A percentile compares a stretch with the other conserved stretches of the same genome.
These are phyloP conservation scores for Discoglossus pictus DNA, from an alignment of 2,797 vertebrate genomes.

Conservation along the genomic window DNA sequence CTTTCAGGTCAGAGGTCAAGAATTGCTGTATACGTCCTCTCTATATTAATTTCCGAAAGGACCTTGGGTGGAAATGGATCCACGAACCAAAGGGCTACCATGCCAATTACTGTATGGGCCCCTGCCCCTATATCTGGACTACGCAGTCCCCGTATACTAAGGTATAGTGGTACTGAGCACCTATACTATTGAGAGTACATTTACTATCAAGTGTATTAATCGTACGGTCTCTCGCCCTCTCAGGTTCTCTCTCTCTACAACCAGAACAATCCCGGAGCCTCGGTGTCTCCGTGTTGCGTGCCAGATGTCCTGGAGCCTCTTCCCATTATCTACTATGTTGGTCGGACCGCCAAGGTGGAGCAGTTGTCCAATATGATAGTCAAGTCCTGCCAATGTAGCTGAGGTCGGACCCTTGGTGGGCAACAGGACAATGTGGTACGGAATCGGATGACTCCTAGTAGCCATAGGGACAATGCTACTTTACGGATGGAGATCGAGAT, in stretches of 20 bases:
- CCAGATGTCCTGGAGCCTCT: slow-evolving; percentile 82
- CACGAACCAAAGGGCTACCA: slow-evolving; percentile 85
- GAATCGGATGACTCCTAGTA: slow-evolving; percentile 48
- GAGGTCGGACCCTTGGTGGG: slow-evolving; percentile 57
- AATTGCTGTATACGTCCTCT: slow-evolving; percentile 83
- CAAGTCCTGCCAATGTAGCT: slow-evolving; percentile 89
- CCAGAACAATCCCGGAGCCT: slow-evolving; percentile 90
- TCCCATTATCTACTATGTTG: slow-evolving; percentile 88
- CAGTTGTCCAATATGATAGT: slow-evolving; percentile 91
- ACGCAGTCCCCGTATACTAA: slow-evolving; percentile 88
- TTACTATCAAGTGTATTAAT: too few relatives aligned
- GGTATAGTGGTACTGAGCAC: slow-evolving; percentile 61
- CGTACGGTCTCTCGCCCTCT: too few relatives aligned
- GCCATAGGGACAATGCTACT: too few relatives aligned
- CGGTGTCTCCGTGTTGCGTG: slow-evolving; percentile 87
- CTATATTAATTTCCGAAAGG: slow-evolving; percentile 91
- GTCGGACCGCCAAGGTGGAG: slow-evolving; percentile 85
- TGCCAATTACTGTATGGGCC: slow-evolving; percentile 91
- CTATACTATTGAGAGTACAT: too few relatives aligned
- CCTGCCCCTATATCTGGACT: slow-evolving; percentile 90
- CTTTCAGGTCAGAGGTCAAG: slow-evolving; percentile 64
- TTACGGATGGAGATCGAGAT: too few relatives aligned
- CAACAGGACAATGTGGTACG: slow-evolving; percentile 27
- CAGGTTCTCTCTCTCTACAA: slow-evolving; percentile 90
- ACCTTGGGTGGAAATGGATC: slow-evolving; percentile 94